phyloP scores from a whole-genome alignment of 2,888 invertebrate species.

The Macrostomum cliftonense region DNA sequence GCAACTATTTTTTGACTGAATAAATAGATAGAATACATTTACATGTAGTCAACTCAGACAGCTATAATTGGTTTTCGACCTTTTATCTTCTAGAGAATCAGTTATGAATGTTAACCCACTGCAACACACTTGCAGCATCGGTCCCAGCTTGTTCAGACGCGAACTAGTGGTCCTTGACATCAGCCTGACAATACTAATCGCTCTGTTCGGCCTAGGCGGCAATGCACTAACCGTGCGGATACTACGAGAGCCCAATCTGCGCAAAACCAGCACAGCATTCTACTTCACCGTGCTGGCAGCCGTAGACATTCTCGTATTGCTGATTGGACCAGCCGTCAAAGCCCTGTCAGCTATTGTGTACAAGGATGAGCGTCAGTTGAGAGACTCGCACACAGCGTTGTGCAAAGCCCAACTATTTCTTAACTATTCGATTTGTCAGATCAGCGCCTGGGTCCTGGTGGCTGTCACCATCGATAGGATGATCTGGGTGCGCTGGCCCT shows the following conservation, averaged over 20 bases:
- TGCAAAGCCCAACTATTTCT: background rate
- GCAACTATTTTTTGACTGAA: too few relatives aligned
- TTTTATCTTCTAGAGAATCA: too few relatives aligned
- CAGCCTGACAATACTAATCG: background rate
- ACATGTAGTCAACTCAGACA: too few relatives aligned
- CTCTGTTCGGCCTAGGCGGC: slow-evolving; percentile 9
- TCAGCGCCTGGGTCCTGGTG: too few relatives aligned
- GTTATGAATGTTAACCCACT: too few relatives aligned
- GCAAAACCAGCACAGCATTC: slow-evolving; percentile 4
- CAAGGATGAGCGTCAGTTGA: slow-evolving; percentile 3
- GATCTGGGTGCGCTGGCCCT: slow-evolving; percentile 10
- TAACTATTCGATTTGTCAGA: too few relatives aligned
- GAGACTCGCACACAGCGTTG: background rate
- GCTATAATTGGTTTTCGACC: too few relatives aligned
- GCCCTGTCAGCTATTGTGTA: slow-evolving; percentile 6
- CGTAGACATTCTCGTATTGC: slow-evolving; percentile 7
- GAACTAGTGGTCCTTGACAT: too few relatives aligned
- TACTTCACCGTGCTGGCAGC: slow-evolving; percentile 9
- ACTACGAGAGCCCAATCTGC: slow-evolving; percentile 2
- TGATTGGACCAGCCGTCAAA: slow-evolving; percentile 1
- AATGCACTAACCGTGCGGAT: slow-evolving; percentile 6
- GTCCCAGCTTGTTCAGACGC: too few relatives aligned
- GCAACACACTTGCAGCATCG: too few relatives aligned
- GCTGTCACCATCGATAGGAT: slow-evolving; percentile 6
- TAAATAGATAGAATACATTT: too few relatives aligned